Percentiles rank a stretch among this genome's conserved stretches.
Conservation (phyloP, 2,113 vertebrate species). For the Peromyscus maniculatus region DNA sequence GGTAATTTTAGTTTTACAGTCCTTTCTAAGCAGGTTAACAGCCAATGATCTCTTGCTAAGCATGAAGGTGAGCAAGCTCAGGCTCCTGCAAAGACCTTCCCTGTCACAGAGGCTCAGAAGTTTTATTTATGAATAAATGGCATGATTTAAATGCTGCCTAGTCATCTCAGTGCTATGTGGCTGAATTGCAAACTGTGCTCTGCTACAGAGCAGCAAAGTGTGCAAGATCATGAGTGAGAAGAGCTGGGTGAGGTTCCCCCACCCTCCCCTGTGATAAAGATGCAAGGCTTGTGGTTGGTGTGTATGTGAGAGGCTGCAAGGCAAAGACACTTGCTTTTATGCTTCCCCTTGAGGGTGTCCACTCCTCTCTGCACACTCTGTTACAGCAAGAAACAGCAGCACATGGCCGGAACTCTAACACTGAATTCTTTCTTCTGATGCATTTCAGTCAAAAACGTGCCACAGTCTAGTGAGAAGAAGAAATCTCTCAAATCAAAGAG, state of each 20-base stretch:
- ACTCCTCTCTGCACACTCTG: not conserved
- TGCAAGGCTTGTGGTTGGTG: constrained; percentile 56
- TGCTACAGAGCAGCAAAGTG: not conserved
- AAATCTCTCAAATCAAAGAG: constrained; percentile 41
- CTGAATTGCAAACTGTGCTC: constrained; percentile 2
- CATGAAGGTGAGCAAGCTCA: not conserved
- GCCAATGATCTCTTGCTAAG: not conserved
- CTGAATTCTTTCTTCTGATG: constrained; percentile 17
- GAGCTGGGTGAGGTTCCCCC: not conserved
- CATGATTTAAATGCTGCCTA: constrained; percentile 27
- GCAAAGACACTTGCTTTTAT: constrained; percentile 34
- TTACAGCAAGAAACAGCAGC: constrained; percentile 9
- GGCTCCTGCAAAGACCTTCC: not conserved
- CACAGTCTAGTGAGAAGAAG: constrained; percentile 8
- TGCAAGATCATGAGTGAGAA: constrained; percentile 11
- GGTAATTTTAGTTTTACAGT: not conserved
- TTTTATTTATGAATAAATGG: constrained; percentile 22
- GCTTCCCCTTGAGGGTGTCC: not conserved
- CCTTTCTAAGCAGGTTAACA: not conserved
- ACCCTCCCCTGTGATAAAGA: constrained; percentile 55
- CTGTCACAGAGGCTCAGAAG: not conserved
- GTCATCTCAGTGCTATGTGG: not conserved
- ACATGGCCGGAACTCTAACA: not conserved
- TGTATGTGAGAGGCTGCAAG: not conserved
- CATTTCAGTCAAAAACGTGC: constrained; percentile 38